Conservation (phyloP, 2,113 vertebrate species). For the Zapus hudsonius region DNA sequence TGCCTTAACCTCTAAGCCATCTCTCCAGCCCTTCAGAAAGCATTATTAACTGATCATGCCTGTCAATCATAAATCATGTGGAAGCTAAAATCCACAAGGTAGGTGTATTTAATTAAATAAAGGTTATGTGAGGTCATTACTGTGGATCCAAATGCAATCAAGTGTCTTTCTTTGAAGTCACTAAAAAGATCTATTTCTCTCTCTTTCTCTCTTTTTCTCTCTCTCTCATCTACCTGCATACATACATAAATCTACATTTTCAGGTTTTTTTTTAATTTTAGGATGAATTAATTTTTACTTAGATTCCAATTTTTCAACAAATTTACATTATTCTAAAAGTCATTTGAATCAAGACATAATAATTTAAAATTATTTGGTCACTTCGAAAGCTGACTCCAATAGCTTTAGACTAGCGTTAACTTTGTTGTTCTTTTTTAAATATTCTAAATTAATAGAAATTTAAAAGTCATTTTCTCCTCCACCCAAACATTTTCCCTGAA, state of each 20-base stretch:
- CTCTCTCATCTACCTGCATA: not conserved
- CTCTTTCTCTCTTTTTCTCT: not conserved
- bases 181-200: not conserved
- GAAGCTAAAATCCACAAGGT: not conserved
- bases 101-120: not conserved
- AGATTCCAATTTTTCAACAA: not conserved
- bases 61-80: not conserved
- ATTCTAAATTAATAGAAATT: not conserved
- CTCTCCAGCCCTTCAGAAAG: no score
- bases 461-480: not conserved
- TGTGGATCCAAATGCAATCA: not conserved
- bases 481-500: not conserved
- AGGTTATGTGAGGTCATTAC: not conserved
- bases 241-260: not conserved
- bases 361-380: not conserved
- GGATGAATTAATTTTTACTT: accelerated
- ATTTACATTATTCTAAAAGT: no score
- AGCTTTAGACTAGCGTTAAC: not conserved
- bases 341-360: no score
- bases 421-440: not conserved
- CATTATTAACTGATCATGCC: not conserved
- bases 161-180: not conserved
- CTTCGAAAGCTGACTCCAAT: not conserved
- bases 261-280: not conserved
- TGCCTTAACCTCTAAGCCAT: no score